These are phyloP conservation scores for Axinella damicornis DNA, from an alignment of 37 sponge, comb jelly and placozoan species.

Conservation along the genomic window DNA sequence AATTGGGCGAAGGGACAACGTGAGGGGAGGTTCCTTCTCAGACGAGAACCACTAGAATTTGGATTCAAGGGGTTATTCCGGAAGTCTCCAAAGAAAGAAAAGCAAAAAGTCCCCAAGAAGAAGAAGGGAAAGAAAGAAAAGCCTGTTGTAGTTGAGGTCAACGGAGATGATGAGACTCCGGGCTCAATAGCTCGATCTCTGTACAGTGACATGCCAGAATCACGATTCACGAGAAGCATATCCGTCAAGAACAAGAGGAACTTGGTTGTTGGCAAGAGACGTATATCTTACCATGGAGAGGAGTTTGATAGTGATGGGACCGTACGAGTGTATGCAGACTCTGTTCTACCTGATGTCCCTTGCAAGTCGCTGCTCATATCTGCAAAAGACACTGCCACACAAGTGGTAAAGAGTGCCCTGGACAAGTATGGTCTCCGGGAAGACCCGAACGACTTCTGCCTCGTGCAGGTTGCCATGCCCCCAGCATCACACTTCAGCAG, in stretches of 20 bases:
- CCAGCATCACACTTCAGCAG: conserved; percentile 4
- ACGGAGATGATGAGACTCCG: neutral
- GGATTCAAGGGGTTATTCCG: neutral
- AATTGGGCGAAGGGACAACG: conserved; percentile 75
- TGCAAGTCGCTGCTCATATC: conserved; percentile 71
- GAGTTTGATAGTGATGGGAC: conserved; percentile 15
- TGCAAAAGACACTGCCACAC: conserved; percentile 35
- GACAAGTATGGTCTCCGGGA: conserved; percentile 65
- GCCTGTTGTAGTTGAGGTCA: neutral
- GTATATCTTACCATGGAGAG: neutral
- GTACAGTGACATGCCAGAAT: conserved; percentile 60
- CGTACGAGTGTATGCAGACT: conserved; percentile 69
- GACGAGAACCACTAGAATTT: neutral
- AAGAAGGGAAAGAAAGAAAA: conserved; percentile 16
- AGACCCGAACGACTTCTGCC: conserved; percentile 62
- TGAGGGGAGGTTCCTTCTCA: conserved; percentile 82
- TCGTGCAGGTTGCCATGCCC: conserved; percentile 64
- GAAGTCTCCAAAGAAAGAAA: conserved; percentile 7
- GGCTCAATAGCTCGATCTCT: conserved; percentile 52
- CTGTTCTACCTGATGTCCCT: conserved; percentile 68
- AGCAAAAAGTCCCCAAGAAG: conserved; percentile 10
- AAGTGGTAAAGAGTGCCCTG: conserved; percentile 64
- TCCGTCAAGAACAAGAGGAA: conserved; percentile 64
- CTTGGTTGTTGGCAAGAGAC: neutral
- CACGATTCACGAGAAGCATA: conserved; percentile 76